Base-by-base conservation (phyloP, 1,140 invertebrate genomes). In the Pseudomyrmex pallidus region DNA sequence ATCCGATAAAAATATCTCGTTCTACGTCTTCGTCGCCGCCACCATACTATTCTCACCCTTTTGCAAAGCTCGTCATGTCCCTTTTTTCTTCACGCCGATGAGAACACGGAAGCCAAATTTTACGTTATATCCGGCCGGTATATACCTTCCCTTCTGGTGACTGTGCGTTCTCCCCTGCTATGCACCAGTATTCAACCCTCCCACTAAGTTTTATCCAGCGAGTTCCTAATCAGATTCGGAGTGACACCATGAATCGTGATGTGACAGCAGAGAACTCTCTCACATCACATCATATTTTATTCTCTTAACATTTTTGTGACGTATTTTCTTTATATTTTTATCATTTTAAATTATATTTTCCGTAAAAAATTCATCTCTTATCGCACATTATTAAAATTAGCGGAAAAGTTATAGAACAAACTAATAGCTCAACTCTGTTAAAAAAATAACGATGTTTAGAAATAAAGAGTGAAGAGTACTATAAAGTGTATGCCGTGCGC, bases 1-100 rank as follows among this genome's bases (percentile, higher is more conserved):
- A 82, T 82, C 56, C 78, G 78, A 82, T 82, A 82, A 82, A 82
- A 82, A 73, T 82, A 82, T 82, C 68, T 82, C 78, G 22, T 73
- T 52, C 56, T 48, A 62, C 68, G 56, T 35, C 17, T 20, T 12
- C 17, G 46, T 59, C 63, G 9, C 7, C 22, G 5, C 20, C n/a
- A 54, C n/a, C 13, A 2, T 15, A 4, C 13, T 35, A 35, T 35
- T 35, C 35, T 35, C 35, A 35, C 35, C 35, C 35, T 3, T 35
- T 35, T 35, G 5, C 35, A 35, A 35, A 5, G 20, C 20, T 50
- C 56, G 20, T 8, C 15, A 17, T 56, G 44, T 17, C 66, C 57
- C 22, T 50, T 20, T 13, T 52, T 3, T 54, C 22, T 20, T 52
- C 57, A 15, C n/a, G n/a, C 20, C 68, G 56, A 73, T 56, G 13